Percentiles rank a stretch among this genome's conserved stretches.
phyloP scores from a whole-genome alignment of 2,113 vertebrate genomes.

The Actenoides lindsayi region DNA sequence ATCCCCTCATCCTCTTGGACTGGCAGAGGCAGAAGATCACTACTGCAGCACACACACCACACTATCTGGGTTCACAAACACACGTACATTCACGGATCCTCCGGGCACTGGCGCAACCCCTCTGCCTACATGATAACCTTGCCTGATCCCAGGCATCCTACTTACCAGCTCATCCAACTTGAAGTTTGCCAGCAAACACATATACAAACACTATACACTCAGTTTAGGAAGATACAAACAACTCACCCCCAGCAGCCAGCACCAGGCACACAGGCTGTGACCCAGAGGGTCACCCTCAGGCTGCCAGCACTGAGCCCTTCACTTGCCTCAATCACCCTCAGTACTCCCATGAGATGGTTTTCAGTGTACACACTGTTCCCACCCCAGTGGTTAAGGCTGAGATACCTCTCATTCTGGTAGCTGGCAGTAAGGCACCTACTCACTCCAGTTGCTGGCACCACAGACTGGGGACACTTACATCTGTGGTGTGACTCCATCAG shows the following conservation, averaged over 20 bases:
- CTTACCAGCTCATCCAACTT: neutral
- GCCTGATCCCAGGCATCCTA: neutral
- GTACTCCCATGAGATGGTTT: neutral
- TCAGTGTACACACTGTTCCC: neutral
- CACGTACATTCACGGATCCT: fast-evolving
- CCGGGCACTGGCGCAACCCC: fast-evolving
- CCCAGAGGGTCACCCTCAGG: fast-evolving
- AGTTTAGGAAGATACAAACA: neutral
- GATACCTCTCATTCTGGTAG: neutral
- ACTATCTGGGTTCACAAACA: neutral
- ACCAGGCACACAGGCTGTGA: neutral
- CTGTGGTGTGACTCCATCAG: neutral
- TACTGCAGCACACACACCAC: neutral
- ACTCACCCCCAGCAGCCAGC: fast-evolving
- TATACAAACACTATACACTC: fast-evolving
- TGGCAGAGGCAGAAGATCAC: neutral
- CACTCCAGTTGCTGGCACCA: neutral
- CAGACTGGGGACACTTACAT: neutral
- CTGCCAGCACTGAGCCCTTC: neutral
- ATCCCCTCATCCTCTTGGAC: neutral
- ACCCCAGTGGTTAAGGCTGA: neutral
- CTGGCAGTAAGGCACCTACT: neutral
- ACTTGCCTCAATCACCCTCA: neutral
- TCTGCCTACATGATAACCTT: neutral
- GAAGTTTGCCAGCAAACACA: neutral